These are phyloP conservation scores for Pseudorectes ferrugineus DNA, from an alignment of 2,113 vertebrate species.

Conservation along the genomic window DNA sequence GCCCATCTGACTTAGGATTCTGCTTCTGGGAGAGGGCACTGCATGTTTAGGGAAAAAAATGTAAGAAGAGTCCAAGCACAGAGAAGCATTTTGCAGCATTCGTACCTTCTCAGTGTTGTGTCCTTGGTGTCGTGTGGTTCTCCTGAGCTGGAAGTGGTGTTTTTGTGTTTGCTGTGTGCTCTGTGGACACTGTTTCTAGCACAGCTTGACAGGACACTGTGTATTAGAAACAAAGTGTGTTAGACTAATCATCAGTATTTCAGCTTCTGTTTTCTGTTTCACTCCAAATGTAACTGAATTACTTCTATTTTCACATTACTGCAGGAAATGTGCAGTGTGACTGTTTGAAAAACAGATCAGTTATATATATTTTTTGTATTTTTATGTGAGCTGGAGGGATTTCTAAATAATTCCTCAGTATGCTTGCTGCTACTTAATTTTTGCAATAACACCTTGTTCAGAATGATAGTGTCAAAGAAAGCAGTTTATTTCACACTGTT, in stretches of 20 bases:
- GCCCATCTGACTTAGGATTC: background rate
- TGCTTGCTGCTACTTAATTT: background rate
- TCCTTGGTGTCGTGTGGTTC: background rate
- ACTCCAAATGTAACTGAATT: background rate
- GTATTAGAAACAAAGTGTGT: background rate
- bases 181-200: background rate
- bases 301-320: background rate
- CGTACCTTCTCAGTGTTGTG: accelerated
- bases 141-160: background rate
- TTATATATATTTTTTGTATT: background rate
- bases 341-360: background rate
- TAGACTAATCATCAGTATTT: background rate
- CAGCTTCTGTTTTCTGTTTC: background rate
- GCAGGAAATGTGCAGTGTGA: background rate
- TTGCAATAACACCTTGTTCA: background rate
- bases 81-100: accelerated
- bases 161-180: background rate
- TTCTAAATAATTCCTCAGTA: background rate
- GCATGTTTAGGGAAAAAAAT: background rate
- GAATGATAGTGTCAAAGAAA: background rate
- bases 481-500: background rate
- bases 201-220: background rate
- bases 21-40: background rate
- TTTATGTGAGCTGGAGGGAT: background rate
- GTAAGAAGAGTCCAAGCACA: background rate